Evolutionary conservation across 2,797 vertebrate genomes (phyloP).

Genomic region (Cyclopterus lumpus): DNA sequence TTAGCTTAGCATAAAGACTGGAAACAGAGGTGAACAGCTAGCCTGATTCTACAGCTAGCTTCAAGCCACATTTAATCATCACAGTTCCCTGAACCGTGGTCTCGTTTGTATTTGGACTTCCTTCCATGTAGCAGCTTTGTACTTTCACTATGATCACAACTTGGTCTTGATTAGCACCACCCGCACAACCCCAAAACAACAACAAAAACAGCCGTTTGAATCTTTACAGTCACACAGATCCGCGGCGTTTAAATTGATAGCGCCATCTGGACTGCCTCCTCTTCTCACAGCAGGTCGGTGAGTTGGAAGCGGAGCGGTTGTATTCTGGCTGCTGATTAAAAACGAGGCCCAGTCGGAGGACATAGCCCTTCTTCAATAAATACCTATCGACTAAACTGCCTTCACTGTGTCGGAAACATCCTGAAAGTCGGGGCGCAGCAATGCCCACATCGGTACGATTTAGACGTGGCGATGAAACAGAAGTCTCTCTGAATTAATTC

Average conservation of each 20-base stretch:
- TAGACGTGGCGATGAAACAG: conserved; percentile 22
- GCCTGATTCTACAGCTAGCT: not conserved
- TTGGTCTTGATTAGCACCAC: conserved; percentile 35
- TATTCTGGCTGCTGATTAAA: conserved; percentile 28
- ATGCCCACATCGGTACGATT: not conserved
- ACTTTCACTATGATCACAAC: conserved; percentile 26
- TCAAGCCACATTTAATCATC: not conserved
- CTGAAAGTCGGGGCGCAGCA: conserved; percentile 4
- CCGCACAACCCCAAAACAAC: not conserved
- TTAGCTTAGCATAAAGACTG: too few relatives aligned
- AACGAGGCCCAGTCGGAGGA: conserved; percentile 1
- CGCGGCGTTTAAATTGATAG: conserved; percentile 37
- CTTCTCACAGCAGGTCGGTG: conserved; percentile 33
- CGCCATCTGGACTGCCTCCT: conserved; percentile 53
- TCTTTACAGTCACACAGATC: conserved; percentile 43
- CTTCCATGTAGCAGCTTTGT: not conserved
- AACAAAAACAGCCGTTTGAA: conserved; percentile 39
- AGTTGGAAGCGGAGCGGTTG: conserved; percentile 25
- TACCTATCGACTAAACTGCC: not conserved
- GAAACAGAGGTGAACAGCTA: too few relatives aligned
- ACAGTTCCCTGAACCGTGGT: not conserved
- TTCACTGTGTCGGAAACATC: conserved; percentile 2
- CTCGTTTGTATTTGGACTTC: conserved; percentile 11
- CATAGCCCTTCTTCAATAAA: conserved; percentile 20
- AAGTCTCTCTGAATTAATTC: conserved; percentile 9